Conservation (phyloP, 2,888 invertebrate species). For the Galerucella calmariensis region DNA sequence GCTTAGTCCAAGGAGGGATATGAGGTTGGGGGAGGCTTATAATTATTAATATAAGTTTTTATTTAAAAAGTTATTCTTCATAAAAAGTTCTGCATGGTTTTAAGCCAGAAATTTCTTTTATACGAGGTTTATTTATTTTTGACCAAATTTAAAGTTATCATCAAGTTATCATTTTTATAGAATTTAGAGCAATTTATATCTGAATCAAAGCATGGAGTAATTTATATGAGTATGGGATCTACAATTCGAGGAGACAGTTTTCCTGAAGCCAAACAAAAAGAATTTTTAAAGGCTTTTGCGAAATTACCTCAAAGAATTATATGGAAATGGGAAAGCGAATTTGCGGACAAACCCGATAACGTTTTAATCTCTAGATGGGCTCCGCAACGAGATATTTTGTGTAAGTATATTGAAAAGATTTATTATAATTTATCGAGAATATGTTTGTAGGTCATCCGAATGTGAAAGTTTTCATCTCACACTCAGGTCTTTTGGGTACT, state of each 20-base stretch:
- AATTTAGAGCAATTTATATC: slow-evolving; percentile 74
- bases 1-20: no score
- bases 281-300: slow-evolving; percentile 72
- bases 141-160: no score
- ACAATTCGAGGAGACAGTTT: slow-evolving; percentile 76
- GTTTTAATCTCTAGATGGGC: slow-evolving; percentile 74
- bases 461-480: slow-evolving; percentile 74
- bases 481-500: slow-evolving; percentile 75
- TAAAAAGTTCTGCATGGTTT: no score
- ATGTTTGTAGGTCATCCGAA: slow-evolving; percentile 71
- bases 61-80: no score
- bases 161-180: slow-evolving; percentile 62
- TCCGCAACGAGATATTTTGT: slow-evolving; percentile 82
- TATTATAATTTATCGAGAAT: slow-evolving; percentile 25
- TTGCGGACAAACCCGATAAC: slow-evolving; percentile 71
- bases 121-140: no score
- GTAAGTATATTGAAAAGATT: slow-evolving; percentile 67
- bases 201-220: slow-evolving; percentile 73
- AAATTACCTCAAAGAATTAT: slow-evolving; percentile 76
- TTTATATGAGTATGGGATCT: slow-evolving; percentile 83
- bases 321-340: slow-evolving; percentile 82
- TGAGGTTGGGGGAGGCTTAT: no score
- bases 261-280: slow-evolving; percentile 69
- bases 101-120: no score
- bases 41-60: no score